Percentiles rank a stretch among this genome's conserved stretches.
These are phyloP conservation scores for Cosmia trapezina DNA, from an alignment of 2,888 invertebrate species.

Conservation along the genomic window DNA sequence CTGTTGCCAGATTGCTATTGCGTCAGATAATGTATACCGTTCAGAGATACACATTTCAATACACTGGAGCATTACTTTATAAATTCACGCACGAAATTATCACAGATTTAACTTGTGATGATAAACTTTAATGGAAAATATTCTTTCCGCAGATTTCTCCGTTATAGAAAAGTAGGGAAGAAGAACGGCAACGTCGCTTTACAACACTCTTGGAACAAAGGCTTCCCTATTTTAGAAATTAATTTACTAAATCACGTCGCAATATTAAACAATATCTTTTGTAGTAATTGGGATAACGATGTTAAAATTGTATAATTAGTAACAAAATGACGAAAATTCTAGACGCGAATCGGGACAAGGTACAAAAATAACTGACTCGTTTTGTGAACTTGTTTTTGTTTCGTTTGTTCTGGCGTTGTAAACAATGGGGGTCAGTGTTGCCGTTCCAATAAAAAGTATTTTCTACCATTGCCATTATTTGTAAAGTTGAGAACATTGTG, in stretches of 20 bases:
- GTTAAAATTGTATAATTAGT: conserved; percentile 44
- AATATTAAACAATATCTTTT: conserved; percentile 20
- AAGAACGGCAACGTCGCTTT: conserved; percentile 87
- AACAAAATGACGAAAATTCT: conserved; percentile 47
- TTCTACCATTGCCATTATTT: conserved; percentile 58
- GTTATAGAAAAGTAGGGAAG: conserved; percentile 67
- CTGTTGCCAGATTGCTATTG: conserved; percentile 89
- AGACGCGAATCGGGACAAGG: conserved; percentile 65
- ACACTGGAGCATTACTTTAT: conserved; percentile 81
- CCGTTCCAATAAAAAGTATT: conserved; percentile 59
- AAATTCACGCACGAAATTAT: conserved; percentile 64
- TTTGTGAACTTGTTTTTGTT: conserved; percentile 79
- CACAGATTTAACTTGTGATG: conserved; percentile 51
- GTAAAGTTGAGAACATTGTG: not conserved
- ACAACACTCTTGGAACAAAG: conserved; percentile 78
- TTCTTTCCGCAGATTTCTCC: conserved; percentile 46
- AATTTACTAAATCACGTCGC: conserved; percentile 24
- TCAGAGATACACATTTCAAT: conserved; percentile 86
- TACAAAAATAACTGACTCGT: conserved; percentile 74
- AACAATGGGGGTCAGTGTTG: conserved; percentile 79
- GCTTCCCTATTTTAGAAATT: conserved; percentile 52
- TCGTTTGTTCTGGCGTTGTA: conserved; percentile 78
- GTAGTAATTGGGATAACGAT: conserved; percentile 17
- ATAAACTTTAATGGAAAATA: conserved; percentile 38
- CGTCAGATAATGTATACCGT: conserved; percentile 86